Evolutionary conservation across 2,797 vertebrate species (phyloP).

Genomic region (Hemibagrus guttatus): DNA sequence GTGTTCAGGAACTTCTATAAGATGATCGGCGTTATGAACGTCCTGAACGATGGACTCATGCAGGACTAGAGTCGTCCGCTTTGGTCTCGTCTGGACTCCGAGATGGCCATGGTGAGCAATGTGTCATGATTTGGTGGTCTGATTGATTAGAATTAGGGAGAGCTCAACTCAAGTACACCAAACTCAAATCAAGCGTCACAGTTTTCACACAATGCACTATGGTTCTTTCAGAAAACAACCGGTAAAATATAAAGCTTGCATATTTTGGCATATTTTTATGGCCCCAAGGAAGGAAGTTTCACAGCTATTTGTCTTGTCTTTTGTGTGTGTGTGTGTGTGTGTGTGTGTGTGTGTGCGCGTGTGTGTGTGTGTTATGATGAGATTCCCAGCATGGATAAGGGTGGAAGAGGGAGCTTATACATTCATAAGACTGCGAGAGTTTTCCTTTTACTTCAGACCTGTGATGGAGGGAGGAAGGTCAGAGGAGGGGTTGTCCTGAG

Average conservation of each 20-base stretch:
- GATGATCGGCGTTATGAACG: constrained; percentile 2
- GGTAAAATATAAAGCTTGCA: constrained; percentile 83
- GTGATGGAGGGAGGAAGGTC: constrained; percentile 36
- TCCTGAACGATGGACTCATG: constrained; percentile 5
- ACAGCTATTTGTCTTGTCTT: constrained; percentile 70
- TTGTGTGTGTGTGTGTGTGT: background rate
- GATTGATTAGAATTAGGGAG: constrained; percentile 38
- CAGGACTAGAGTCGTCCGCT: background rate
- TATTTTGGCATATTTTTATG: constrained; percentile 81
- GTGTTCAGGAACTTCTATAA: constrained; percentile 15
- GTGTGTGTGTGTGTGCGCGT: constrained; percentile 23
- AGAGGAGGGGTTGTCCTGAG: constrained; percentile 70
- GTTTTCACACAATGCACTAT: constrained; percentile 68
- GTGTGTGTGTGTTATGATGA: constrained; percentile 25
- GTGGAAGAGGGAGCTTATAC: constrained; percentile 26
- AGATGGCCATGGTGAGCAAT: background rate
- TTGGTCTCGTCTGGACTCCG: background rate
- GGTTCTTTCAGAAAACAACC: constrained; percentile 78
- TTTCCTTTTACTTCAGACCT: constrained; percentile 33
- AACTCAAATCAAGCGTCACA: constrained; percentile 45
- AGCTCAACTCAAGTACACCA: constrained; percentile 47
- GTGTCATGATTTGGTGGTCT: constrained; percentile 41
- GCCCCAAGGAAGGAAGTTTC: constrained; percentile 70
- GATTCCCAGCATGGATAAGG: constrained; percentile 35
- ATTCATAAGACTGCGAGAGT: constrained; percentile 32